These are phyloP conservation scores for Strigops habroptila DNA, from an alignment of 2,113 vertebrate species.

Conservation along the genomic window DNA sequence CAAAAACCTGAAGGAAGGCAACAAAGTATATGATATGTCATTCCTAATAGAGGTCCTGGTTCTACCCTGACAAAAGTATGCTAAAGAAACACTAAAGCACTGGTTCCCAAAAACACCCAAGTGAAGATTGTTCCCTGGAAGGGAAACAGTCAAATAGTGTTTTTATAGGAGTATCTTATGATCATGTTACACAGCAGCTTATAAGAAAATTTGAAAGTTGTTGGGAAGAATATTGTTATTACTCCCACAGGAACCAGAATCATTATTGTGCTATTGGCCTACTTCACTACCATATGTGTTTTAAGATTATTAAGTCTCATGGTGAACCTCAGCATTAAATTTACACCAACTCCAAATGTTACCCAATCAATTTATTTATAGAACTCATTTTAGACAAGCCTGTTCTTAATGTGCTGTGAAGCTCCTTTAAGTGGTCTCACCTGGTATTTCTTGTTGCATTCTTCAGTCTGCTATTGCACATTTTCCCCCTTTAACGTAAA, in stretches of 20 bases:
- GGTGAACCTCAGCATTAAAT: not conserved
- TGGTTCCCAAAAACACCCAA: not conserved
- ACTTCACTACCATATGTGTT: not conserved
- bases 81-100: not conserved
- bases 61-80: not conserved
- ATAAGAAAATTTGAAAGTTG: not conserved
- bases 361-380: not conserved
- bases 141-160: not conserved
- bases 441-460: not conserved
- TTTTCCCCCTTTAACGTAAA: not conserved
- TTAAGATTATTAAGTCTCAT: not conserved
- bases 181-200: not conserved
- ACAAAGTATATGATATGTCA: not conserved
- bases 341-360: not conserved
- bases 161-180: not conserved
- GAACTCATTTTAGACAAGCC: not conserved
- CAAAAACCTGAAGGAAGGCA: not conserved
- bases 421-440: not conserved
- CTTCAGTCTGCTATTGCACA: not conserved
- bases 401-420: not conserved
- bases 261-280: accelerated
- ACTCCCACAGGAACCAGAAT: not conserved
- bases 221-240: not conserved
- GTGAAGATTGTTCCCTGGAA: not conserved
- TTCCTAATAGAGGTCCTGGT: not conserved